Evolutionary conservation across 2,888 invertebrate genomes (phyloP), one percentile per base, ranked within the genome.

Genomic region (Hypercompe scribonia): DNA sequence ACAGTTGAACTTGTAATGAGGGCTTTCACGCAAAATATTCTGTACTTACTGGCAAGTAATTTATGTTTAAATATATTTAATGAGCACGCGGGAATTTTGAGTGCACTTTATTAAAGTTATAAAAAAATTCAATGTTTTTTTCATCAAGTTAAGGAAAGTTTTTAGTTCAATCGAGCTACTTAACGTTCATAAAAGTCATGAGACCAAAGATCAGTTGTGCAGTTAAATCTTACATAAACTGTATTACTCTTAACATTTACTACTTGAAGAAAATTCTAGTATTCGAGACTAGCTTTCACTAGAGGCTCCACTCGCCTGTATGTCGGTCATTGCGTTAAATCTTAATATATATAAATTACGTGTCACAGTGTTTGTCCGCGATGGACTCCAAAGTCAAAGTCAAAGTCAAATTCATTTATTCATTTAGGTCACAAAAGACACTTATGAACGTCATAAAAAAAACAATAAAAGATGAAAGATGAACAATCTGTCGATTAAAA

Each of bases 1-100:
- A 84, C 85, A 85, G 83, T 81, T 81, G 74, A 78, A 81, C 83
- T 78, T 79, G 78, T 78, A 83, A 78, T 70, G 74, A 46, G 21
- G 79, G 81, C 85, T 83, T 83, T 83, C 83, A 71, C 83, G 66
- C 75, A 65, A 85, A 83, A 75, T 78, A 83, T 83, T 81, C 64
- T 71, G 78, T 78, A 54, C 75, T 80, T 72, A 76, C 65, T 64
- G 36, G 76, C 78, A 74, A 76, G 70, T 79, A 85, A 83, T 83
- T 83, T 81, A 68, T 70, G 71, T 83, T 83, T 76, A 81, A 83
- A 83, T 68, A 73, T 46, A 70, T 81, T 75, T 83, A 83, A 79
- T 79, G 81, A 68, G 67, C 73, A 71, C 50, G 46, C 68, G 18
- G 68, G 42, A 71, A 75, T 46, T 70, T 74, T 66, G 83, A 78